phyloP scores from a whole-genome alignment of 2,113 vertebrate genomes.

The Phoenicopterus ruber region DNA sequence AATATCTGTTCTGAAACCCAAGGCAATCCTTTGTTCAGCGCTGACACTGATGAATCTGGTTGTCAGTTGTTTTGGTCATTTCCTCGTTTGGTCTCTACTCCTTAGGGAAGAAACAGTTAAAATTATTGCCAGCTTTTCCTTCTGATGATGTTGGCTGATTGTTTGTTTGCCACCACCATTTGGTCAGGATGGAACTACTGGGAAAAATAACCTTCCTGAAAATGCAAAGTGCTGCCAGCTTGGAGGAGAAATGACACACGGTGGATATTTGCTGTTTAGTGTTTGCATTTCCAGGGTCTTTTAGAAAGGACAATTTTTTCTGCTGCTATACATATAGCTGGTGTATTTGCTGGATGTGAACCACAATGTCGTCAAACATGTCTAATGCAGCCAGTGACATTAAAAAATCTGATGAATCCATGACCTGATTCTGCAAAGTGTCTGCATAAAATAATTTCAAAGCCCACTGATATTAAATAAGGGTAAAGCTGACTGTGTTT shows the following conservation, averaged over 20 bases:
- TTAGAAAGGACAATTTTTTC: not conserved
- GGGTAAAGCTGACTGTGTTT: not conserved
- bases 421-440: not conserved
- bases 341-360: not conserved
- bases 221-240: slow-evolving; percentile 28
- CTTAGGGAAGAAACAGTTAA: slow-evolving; percentile 13
- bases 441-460: not conserved
- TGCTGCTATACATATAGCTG: not conserved
- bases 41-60: slow-evolving; percentile 23
- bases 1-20: slow-evolving; percentile 9
- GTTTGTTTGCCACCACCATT: slow-evolving; percentile 42
- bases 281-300: slow-evolving; percentile 20
- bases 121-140: slow-evolving; percentile 21
- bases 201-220: slow-evolving; percentile 51
- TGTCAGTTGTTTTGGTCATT: slow-evolving; percentile 24
- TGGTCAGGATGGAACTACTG: slow-evolving; percentile 37
- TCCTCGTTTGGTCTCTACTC: not conserved
- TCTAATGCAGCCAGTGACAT: slow-evolving; percentile 24
- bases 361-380: not conserved
- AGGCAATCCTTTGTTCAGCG: slow-evolving; percentile 1
- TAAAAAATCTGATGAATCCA: slow-evolving; percentile 1
- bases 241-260: not conserved
- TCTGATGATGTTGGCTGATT: slow-evolving; percentile 10
- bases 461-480: not conserved
- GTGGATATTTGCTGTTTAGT: slow-evolving; percentile 9